Evolutionary conservation across 30 jellyfish, hydroid and myxozoan species (phyloP).

Genomic region (Aurelia aurita): DNA sequence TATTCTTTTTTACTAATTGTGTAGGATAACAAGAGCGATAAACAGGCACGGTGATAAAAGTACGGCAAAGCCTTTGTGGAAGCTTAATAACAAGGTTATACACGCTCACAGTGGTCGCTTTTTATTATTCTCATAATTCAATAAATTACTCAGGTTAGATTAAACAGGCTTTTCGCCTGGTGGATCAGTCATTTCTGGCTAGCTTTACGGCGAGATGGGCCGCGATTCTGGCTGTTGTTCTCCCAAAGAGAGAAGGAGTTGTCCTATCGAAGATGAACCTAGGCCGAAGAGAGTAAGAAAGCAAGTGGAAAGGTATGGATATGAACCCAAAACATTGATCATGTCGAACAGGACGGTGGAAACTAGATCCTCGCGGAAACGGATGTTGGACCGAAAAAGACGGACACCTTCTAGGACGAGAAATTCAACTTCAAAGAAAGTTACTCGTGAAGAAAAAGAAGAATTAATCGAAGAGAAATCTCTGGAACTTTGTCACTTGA

Average conservation of each 20-base stretch:
- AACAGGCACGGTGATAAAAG: conserved; percentile 61
- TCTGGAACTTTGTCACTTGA: conserved; percentile 78
- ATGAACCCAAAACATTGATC: conserved; percentile 25
- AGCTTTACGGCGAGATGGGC: conserved; percentile 60
- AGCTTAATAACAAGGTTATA: conserved; percentile 64
- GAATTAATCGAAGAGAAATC: conserved; percentile 23
- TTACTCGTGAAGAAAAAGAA: conserved; percentile 3
- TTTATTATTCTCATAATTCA: conserved; percentile 66
- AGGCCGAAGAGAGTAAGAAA: conserved; percentile 58
- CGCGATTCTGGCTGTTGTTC: conserved; percentile 14
- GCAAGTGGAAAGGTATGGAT: conserved; percentile 64
- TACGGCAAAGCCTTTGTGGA: conserved; percentile 72
- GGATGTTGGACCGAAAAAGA: conserved; percentile 12
- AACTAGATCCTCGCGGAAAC: conserved; percentile 40
- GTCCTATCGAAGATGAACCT: conserved; percentile 25
- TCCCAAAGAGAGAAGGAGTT: conserved; percentile 14
- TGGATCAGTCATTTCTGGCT: conserved; percentile 60
- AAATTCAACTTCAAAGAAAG: not conserved
- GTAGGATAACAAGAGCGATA: conserved; percentile 39
- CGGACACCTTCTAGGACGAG: conserved; percentile 21
- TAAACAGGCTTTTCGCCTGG: conserved; percentile 70
- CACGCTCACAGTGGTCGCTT: conserved; percentile 82
- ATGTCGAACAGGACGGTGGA: conserved; percentile 28
- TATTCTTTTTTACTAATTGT: conserved; percentile 55
- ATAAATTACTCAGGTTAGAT: conserved; percentile 72